A percentile compares a stretch with the other conserved stretches of the same genome.
Evolutionary conservation across 2,797 vertebrate genomes (phyloP).

Genomic region (Poecilia picta): DNA sequence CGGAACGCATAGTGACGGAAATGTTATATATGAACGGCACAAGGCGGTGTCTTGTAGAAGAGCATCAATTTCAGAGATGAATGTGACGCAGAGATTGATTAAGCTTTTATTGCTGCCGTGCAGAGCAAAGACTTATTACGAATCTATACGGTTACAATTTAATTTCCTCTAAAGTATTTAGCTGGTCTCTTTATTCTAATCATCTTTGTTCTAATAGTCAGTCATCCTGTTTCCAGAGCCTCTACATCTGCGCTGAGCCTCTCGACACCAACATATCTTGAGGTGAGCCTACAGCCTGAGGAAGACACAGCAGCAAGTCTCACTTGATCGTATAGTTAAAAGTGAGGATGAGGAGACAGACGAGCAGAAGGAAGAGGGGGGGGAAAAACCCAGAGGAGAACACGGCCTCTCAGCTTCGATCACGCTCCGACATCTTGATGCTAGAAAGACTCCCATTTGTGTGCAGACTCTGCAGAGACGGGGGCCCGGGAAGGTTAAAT

Average conservation of each 20-base stretch:
- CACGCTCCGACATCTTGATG: conserved; percentile 30
- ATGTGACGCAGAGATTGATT: conserved; percentile 25
- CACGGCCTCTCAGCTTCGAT: conserved; percentile 41
- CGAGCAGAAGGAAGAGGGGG: conserved; percentile 10
- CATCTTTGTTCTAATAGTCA: conserved; percentile 13
- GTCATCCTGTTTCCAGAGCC: conserved; percentile 21
- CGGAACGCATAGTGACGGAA: not conserved
- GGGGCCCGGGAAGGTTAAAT: conserved; percentile 52
- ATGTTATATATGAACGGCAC: conserved; percentile 12
- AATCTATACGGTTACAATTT: conserved; percentile 19
- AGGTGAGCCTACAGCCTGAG: conserved; percentile 39
- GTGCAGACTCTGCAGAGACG: conserved; percentile 34
- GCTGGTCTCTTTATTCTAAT: conserved; percentile 10
- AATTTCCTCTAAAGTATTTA: conserved; percentile 32
- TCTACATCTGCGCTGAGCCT: conserved; percentile 14
- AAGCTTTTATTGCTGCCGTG: conserved; percentile 26
- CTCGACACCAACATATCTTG: conserved; percentile 28
- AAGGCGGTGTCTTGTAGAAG: conserved; percentile 13
- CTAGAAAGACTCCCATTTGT: conserved; percentile 40
- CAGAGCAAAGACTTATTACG: conserved; percentile 10
- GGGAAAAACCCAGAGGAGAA: conserved; percentile 24
- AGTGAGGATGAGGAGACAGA: conserved; percentile 43
- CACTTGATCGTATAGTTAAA: conserved; percentile 66
- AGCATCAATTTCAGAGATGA: conserved; percentile 23
- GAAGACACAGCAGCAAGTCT: conserved; percentile 58